Conservation (phyloP, 2,888 invertebrate genomes). For the Cacoxenus indagator region DNA sequence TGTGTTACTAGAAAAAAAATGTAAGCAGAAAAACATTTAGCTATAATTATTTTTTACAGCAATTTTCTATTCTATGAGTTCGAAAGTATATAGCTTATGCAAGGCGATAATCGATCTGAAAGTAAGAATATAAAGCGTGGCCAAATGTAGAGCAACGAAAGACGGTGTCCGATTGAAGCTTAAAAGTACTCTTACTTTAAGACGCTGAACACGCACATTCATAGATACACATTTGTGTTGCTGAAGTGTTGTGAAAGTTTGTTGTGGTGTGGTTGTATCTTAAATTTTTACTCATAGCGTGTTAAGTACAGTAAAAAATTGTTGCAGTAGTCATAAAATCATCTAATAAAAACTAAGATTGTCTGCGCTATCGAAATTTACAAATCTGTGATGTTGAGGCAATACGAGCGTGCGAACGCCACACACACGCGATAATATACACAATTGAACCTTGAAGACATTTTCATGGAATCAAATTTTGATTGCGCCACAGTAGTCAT, state of each 20-base stretch:
- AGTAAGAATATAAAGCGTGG: slow-evolving; percentile 12
- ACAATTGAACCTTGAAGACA: not conserved
- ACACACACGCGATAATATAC: not conserved
- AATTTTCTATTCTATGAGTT: not conserved
- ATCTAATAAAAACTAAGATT: slow-evolving; percentile 45
- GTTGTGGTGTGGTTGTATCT: not conserved
- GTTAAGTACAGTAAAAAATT: slow-evolving; percentile 48
- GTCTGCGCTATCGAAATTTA: not conserved
- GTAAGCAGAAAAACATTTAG: not conserved
- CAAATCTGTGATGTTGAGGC: not conserved
- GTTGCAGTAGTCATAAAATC: slow-evolving; percentile 54
- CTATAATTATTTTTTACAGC: slow-evolving; percentile 14
- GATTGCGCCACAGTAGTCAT: not conserved
- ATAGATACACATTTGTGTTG: not conserved
- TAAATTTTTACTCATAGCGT: slow-evolving; percentile 23
- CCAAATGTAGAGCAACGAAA: slow-evolving; percentile 18
- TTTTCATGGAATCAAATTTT: not conserved
- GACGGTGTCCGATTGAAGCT: not conserved
- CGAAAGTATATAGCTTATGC: not conserved
- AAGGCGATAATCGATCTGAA: slow-evolving; percentile 4
- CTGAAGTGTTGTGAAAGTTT: slow-evolving; percentile 43
- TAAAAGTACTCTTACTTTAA: not conserved
- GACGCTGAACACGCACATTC: not conserved
- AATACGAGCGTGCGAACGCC: not conserved
- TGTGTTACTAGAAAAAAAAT: not conserved